A percentile compares a stretch with the other conserved stretches of the same genome.
Evolutionary conservation across 64 coral and sea anemone genomes (phyloP).

Genomic region (Cladopsammia gracilis): DNA sequence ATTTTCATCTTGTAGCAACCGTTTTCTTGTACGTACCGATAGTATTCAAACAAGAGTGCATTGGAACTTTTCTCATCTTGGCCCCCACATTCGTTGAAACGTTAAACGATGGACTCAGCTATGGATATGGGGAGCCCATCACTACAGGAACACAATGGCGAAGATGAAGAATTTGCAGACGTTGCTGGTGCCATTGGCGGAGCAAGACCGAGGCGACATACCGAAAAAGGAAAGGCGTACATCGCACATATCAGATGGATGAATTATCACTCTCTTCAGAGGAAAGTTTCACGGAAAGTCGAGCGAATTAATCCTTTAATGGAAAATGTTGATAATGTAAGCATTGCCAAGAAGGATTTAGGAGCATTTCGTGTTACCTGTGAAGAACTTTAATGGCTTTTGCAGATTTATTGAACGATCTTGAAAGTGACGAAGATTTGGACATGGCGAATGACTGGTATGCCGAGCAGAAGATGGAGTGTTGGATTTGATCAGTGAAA

Average conservation of each 20-base stretch:
- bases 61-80: too few relatives aligned
- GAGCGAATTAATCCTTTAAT: background rate
- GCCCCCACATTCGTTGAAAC: too few relatives aligned
- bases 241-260: background rate
- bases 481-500: background rate
- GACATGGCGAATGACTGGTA: constrained; percentile 11
- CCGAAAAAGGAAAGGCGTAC: background rate
- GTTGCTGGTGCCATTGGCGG: background rate
- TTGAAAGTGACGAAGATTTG: background rate
- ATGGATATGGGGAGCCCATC: too few relatives aligned
- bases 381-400: background rate
- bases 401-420: background rate
- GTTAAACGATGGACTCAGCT: too few relatives aligned
- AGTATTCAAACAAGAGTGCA: too few relatives aligned
- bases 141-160: too few relatives aligned
- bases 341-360: background rate
- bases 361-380: background rate
- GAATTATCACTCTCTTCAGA: background rate
- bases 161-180: too few relatives aligned
- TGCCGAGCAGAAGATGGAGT: background rate
- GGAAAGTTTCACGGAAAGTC: background rate
- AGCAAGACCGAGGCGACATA: background rate
- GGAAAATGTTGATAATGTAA: background rate
- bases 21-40: too few relatives aligned
- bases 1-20: too few relatives aligned